A percentile compares a stretch with the other conserved stretches of the same genome.
Conservation (phyloP, 1,140 invertebrate genomes). For the Drosophila fuyamai region DNA sequence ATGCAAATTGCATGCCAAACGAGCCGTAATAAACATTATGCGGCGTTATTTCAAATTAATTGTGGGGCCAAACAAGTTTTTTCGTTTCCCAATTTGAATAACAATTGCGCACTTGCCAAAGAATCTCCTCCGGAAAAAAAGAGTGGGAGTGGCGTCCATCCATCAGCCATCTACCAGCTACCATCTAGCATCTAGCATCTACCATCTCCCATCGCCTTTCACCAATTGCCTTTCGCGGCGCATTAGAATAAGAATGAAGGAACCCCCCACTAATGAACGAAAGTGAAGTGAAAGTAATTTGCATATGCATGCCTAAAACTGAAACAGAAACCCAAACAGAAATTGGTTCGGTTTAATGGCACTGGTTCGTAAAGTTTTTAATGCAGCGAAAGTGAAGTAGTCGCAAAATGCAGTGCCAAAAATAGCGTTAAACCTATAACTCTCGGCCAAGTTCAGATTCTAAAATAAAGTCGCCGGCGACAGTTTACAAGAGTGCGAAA, state of each 20-base stretch:
- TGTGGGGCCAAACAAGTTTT: slow-evolving; percentile 64
- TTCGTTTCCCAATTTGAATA: slow-evolving; percentile 44
- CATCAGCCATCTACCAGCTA: slow-evolving; percentile 1
- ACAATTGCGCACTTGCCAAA: slow-evolving; percentile 58
- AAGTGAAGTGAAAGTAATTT: slow-evolving; percentile 82
- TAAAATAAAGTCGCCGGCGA: slow-evolving; percentile 49
- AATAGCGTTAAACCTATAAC: slow-evolving; percentile 29
- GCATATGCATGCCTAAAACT: slow-evolving; percentile 47
- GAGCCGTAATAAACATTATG: slow-evolving; percentile 69
- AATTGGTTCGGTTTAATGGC: slow-evolving; percentile 45
- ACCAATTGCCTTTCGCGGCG: slow-evolving; percentile 53
- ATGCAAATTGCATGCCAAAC: slow-evolving; percentile 75
- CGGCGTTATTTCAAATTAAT: slow-evolving; percentile 73
- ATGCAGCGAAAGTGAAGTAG: slow-evolving; percentile 69
- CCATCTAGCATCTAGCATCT: neutral
- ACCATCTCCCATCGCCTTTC: slow-evolving; percentile 49
- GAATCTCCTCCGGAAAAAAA: slow-evolving; percentile 24
- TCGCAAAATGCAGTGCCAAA: slow-evolving; percentile 53
- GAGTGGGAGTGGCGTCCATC: slow-evolving; percentile 10
- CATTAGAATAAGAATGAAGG: slow-evolving; percentile 79
- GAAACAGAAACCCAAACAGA: slow-evolving; percentile 6
- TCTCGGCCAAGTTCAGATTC: slow-evolving; percentile 49
- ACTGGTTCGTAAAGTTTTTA: slow-evolving; percentile 55
- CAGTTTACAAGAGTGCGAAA: slow-evolving; percentile 65
- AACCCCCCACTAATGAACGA: slow-evolving; percentile 62